Conservation (phyloP, 2,888 invertebrate genomes). For the Stegana nigrithorax region DNA sequence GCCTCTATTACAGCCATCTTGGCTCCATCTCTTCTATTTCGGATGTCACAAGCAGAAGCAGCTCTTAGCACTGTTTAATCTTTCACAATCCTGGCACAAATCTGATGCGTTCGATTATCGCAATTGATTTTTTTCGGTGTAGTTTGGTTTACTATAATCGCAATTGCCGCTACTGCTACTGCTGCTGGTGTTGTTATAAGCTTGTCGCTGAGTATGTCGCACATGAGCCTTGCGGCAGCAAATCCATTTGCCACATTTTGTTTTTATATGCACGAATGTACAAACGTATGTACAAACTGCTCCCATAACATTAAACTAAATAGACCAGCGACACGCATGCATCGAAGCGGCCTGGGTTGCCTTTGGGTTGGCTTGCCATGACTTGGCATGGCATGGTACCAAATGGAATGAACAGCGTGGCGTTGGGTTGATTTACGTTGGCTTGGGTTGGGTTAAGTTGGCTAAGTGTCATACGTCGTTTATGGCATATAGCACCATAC, state of each 20-base stretch:
- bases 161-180: constrained; percentile 20
- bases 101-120: too few species aligned
- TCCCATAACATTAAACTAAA: constrained; percentile 6
- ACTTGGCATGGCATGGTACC: not conserved
- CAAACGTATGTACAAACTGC: constrained; percentile 5
- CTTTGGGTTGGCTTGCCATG: not conserved
- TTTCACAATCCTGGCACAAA: too few species aligned
- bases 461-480: not conserved
- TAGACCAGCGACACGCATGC: not conserved
- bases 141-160: not conserved
- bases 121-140: too few species aligned
- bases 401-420: not conserved
- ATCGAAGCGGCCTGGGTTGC: not conserved
- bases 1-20: too few species aligned
- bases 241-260: constrained; percentile 24
- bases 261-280: constrained; percentile 4
- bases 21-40: too few species aligned
- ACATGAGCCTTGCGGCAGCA: constrained; percentile 21
- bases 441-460: not conserved
- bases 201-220: constrained; percentile 10
- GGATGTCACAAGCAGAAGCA: too few species aligned
- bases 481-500: not conserved
- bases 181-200: constrained; percentile 17
- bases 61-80: too few species aligned
- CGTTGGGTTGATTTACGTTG: not conserved